Evolutionary conservation across 1,140 invertebrate species (phyloP).

Genomic region (Lepidurus arcticus): DNA sequence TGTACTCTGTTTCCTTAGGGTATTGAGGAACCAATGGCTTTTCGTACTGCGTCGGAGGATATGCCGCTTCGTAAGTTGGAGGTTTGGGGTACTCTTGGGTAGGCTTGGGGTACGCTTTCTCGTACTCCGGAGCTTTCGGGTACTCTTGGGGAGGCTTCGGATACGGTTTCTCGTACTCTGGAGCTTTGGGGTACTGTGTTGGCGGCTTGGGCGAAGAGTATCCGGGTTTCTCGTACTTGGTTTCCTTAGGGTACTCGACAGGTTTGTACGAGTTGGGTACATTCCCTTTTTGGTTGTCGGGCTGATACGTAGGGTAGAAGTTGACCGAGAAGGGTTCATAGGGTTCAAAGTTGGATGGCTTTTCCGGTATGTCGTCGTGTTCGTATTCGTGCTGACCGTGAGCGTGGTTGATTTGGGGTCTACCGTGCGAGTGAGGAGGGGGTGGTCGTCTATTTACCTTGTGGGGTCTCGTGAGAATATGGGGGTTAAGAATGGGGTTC

Average conservation of each 20-base stretch:
- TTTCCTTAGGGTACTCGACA: not conserved
- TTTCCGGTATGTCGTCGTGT: not conserved
- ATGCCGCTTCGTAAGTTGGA: not conserved
- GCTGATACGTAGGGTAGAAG: not conserved
- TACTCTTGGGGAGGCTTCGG: not conserved
- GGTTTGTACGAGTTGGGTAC: not conserved
- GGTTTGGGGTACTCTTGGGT: not conserved
- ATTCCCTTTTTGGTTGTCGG: not conserved
- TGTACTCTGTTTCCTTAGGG: not conserved
- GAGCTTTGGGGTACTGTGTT: not conserved
- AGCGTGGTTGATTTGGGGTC: not conserved
- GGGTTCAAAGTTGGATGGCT: not conserved
- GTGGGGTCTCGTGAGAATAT: not conserved
- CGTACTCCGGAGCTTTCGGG: not conserved
- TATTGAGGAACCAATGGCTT: not conserved
- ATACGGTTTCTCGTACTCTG: not conserved
- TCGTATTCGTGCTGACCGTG: not conserved
- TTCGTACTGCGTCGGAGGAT: not conserved
- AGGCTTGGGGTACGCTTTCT: no score
- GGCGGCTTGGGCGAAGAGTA: no score
- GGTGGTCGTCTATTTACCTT: not conserved
- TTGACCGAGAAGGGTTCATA: not conserved
- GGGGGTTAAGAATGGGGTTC: not conserved
- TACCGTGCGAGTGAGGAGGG: not conserved
- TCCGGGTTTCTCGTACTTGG: not conserved